Conservation (phyloP, 2,888 invertebrate genomes). For the Luffia ferchaultella region DNA sequence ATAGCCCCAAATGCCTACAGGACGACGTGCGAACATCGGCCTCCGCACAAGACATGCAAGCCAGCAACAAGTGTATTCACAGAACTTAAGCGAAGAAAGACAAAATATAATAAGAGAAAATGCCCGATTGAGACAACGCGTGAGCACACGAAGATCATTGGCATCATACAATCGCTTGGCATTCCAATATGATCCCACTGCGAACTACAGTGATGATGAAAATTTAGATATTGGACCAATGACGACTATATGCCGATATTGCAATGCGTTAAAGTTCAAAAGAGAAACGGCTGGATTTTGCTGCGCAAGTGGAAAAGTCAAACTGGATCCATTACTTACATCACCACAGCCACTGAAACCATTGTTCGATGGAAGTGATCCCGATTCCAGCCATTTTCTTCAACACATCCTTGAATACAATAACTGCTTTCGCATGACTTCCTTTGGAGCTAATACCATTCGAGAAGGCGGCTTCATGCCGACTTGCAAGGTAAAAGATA, state of each 20-base stretch:
- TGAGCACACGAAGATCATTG: conserved; percentile 20
- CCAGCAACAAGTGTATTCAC: conserved; percentile 18
- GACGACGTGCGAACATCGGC: conserved; percentile 21
- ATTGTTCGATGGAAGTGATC: conserved; percentile 19
- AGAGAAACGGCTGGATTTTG: conserved; percentile 33
- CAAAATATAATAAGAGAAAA: conserved; percentile 19
- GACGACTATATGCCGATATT: conserved; percentile 25
- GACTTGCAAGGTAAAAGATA: conserved; percentile 21
- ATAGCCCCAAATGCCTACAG: conserved; percentile 21
- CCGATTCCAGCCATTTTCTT: conserved; percentile 21
- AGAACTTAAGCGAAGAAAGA: conserved; percentile 17
- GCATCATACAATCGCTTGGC: conserved; percentile 20
- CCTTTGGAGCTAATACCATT: conserved; percentile 23
- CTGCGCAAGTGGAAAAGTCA: conserved; percentile 33
- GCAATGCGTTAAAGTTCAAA: conserved; percentile 27
- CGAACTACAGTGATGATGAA: conserved; percentile 22
- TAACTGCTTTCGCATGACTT: conserved; percentile 24
- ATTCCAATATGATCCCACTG: conserved; percentile 21
- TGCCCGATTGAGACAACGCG: conserved; percentile 21
- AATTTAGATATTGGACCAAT: conserved; percentile 24
- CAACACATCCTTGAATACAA: conserved; percentile 22
- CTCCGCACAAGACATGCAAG: conserved; percentile 21
- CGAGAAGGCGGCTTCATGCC: conserved; percentile 21
- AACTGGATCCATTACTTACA: conserved; percentile 25
- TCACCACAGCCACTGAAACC: conserved; percentile 29